These are phyloP conservation scores for Tiaroga cobitis DNA, from an alignment of 2,797 vertebrate species.

Conservation along the genomic window DNA sequence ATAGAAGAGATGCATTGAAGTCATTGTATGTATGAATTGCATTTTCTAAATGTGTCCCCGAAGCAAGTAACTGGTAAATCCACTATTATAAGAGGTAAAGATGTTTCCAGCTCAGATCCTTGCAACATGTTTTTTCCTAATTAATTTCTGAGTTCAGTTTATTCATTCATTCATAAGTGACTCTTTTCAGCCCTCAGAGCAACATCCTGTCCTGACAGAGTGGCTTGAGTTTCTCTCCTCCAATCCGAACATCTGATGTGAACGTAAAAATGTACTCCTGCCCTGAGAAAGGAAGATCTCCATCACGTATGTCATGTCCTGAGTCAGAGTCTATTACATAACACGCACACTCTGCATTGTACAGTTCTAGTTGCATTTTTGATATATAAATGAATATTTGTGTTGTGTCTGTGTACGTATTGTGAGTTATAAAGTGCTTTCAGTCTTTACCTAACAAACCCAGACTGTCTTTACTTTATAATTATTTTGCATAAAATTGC, in stretches of 20 bases:
- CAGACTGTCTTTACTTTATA: neutral
- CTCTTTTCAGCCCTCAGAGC: slow-evolving; percentile 57
- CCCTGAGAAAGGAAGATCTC: neutral
- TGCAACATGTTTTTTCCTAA: neutral
- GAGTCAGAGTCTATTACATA: neutral
- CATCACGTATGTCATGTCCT: neutral
- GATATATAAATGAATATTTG: neutral
- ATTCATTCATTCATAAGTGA: neutral
- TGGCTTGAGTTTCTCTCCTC: slow-evolving; percentile 67
- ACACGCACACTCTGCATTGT: neutral
- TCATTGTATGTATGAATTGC: neutral
- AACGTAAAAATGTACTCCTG: neutral
- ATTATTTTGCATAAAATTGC: neutral
- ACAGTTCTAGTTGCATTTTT: neutral
- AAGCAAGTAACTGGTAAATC: neutral
- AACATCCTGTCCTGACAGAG: slow-evolving; percentile 61
- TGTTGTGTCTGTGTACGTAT: neutral
- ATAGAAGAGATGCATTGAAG: neutral
- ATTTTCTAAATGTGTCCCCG: neutral
- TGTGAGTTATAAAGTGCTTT: neutral
- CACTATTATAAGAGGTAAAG: neutral
- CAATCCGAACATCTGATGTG: slow-evolving; percentile 58
- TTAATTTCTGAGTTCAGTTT: neutral
- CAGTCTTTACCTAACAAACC: neutral
- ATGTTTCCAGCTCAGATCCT: neutral